Evolutionary conservation across 2,113 vertebrate genomes (phyloP).

Genomic region (Pollimyrus isidori): DNA sequence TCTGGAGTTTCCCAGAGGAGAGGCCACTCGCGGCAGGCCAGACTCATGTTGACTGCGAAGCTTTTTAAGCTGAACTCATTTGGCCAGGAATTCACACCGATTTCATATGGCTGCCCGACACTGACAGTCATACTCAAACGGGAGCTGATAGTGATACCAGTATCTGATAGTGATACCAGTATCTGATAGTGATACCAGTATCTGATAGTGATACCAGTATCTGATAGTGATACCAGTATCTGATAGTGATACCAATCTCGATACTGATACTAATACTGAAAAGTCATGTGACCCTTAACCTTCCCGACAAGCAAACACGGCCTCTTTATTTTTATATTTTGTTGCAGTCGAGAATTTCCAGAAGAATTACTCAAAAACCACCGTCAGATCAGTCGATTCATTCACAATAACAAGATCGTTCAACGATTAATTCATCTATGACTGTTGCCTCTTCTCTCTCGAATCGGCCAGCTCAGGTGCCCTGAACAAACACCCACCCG

Average conservation of each 20-base stretch:
- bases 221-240: not conserved
- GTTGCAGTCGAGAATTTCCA: not conserved
- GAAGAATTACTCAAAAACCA: not conserved
- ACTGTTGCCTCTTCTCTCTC: not conserved
- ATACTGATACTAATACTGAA: not conserved
- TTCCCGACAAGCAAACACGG: not conserved
- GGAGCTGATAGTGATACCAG: not conserved
- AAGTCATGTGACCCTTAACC: not conserved
- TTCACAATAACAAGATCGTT: not conserved
- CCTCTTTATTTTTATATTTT: not conserved
- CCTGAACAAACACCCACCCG: not conserved
- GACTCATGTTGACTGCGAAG: not conserved
- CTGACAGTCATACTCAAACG: not conserved
- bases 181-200: not conserved
- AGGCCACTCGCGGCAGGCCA: not conserved
- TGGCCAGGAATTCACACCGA: not conserved
- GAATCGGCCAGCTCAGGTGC: not conserved
- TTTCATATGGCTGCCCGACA: not conserved
- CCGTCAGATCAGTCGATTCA: not conserved
- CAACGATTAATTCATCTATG: not conserved
- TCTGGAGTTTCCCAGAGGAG: not conserved
- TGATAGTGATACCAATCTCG: not conserved
- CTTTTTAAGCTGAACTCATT: not conserved
- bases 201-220: not conserved
- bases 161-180: not conserved